Conservation (phyloP, 2,113 vertebrate species). For the Microcebus jonahi region DNA sequence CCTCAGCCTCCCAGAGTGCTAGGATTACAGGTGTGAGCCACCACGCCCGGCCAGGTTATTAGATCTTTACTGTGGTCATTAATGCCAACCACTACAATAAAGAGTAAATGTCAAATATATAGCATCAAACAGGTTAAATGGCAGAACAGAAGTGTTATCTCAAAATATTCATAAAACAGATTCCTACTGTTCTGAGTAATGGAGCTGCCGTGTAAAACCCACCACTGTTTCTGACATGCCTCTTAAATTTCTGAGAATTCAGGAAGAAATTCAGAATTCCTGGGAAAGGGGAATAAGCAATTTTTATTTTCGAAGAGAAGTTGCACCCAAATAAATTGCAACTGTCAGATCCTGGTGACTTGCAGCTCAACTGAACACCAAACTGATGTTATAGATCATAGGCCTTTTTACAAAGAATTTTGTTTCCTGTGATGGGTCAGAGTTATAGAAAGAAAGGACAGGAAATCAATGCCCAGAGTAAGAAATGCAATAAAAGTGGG, state of each 20-base stretch:
- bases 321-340: constrained; percentile 70
- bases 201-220: not conserved
- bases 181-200: not conserved
- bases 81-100: not conserved
- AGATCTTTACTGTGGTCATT: not conserved
- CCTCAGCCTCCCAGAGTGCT: too few relatives aligned
- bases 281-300: not conserved
- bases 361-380: constrained; percentile 84
- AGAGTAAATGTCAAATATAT: not conserved
- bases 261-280: not conserved
- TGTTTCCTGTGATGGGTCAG: constrained; percentile 88
- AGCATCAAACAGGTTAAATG: not conserved
- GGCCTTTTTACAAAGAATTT: constrained; percentile 85
- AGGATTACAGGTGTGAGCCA: too few relatives aligned
- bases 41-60: not conserved
- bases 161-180: not conserved
- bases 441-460: constrained; percentile 89
- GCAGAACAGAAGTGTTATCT: not conserved
- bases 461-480: constrained; percentile 91
- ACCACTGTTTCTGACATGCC: not conserved
- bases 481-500: constrained; percentile 89
- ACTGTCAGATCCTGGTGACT: constrained; percentile 57
- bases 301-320: not conserved
- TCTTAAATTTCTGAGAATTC: not conserved
- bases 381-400: constrained; percentile 81